Percentiles rank a stretch among this genome's conserved stretches.
Evolutionary conservation across 2,797 vertebrate genomes (phyloP).

Genomic region (Enteromius mattozi): DNA sequence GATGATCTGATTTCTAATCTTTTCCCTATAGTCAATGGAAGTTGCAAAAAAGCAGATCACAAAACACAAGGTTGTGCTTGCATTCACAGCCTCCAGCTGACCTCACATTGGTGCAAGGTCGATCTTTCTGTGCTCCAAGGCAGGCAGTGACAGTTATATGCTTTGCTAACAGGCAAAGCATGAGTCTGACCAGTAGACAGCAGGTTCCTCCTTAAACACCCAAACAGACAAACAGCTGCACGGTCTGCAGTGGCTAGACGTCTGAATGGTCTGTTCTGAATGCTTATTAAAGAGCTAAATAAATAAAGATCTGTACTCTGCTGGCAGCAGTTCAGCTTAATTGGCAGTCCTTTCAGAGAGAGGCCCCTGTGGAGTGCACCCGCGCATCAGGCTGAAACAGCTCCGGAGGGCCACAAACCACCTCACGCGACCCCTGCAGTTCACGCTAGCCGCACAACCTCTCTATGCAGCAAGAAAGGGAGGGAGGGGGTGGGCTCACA

Average conservation of each 20-base stretch:
- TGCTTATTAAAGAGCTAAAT: slow-evolving; percentile 75
- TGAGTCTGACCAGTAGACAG: slow-evolving; percentile 13
- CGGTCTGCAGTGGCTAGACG: slow-evolving; percentile 27
- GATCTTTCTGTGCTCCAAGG: neutral
- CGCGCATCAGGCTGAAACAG: slow-evolving; percentile 51
- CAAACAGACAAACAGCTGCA: slow-evolving; percentile 52
- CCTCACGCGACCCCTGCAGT: slow-evolving; percentile 37
- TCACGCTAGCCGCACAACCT: slow-evolving; percentile 42
- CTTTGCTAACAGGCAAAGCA: slow-evolving; percentile 32
- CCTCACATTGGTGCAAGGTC: neutral
- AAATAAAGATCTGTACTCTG: slow-evolving; percentile 74
- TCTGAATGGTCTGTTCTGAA: slow-evolving; percentile 71
- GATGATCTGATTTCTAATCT: neutral
- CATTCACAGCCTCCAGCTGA: neutral
- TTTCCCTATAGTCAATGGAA: neutral
- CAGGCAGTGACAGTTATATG: slow-evolving; percentile 12
- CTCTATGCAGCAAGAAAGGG: slow-evolving; percentile 17
- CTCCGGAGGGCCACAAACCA: slow-evolving; percentile 47
- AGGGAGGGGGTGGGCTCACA: slow-evolving; percentile 22
- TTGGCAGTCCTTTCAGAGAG: slow-evolving; percentile 74
- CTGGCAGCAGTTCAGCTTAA: slow-evolving; percentile 75
- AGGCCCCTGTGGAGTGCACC: slow-evolving; percentile 50
- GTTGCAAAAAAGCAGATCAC: neutral
- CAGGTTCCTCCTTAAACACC: slow-evolving; percentile 60
- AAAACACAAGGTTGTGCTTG: slow-evolving; percentile 4